Evolutionary conservation across 2,797 vertebrate species (phyloP).

Genomic region (Hafferia zeledoni): DNA sequence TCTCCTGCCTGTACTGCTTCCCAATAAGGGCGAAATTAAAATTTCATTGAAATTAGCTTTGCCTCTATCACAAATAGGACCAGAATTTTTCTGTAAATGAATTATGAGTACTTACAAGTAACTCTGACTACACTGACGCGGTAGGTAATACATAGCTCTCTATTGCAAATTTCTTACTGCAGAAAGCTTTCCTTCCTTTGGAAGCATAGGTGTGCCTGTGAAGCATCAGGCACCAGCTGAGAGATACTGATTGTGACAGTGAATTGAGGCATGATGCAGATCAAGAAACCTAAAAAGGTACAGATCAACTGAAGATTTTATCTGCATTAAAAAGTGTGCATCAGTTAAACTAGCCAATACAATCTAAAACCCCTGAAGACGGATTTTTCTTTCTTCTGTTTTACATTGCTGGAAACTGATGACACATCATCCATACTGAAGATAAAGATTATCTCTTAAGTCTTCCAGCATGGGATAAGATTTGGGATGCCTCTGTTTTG

Average conservation of each 20-base stretch:
- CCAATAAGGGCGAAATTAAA: not conserved
- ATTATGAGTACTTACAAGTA: not conserved
- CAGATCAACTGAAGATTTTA: not conserved
- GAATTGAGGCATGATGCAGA: not conserved
- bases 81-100: not conserved
- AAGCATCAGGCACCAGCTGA: not conserved
- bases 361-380: not conserved
- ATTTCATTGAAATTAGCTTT: not conserved
- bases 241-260: not conserved
- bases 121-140: not conserved
- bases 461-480: not conserved
- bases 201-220: not conserved
- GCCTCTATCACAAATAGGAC: not conserved
- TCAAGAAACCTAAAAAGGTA: not conserved
- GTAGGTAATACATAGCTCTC: not conserved
- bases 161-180: not conserved
- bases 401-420: not conserved
- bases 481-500: not conserved
- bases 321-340: not conserved
- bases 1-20: not conserved
- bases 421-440: not conserved
- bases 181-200: not conserved
- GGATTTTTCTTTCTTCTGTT: not conserved
- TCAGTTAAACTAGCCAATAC: not conserved
- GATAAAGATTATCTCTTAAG: not conserved